Percentiles rank a stretch among this genome's conserved stretches.
phyloP scores from a whole-genome alignment of 2,888 invertebrate species.

The Lycocerus yunnanus region DNA sequence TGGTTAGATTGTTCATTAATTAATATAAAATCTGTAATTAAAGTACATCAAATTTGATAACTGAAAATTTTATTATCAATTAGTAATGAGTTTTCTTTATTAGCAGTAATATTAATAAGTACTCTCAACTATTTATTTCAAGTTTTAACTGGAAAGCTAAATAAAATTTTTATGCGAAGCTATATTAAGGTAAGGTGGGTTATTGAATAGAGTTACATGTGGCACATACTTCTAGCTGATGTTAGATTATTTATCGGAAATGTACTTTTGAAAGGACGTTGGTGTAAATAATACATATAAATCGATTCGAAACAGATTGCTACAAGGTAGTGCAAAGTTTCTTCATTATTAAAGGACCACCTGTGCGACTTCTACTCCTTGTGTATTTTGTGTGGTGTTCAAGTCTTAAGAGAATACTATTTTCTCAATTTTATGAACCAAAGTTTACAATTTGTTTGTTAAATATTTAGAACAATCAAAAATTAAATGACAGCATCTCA shows the following conservation, averaged over 20 bases:
- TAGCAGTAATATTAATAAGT: neutral
- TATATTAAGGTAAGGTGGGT: neutral
- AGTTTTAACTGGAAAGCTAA: neutral
- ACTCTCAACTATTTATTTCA: neutral
- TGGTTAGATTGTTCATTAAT: neutral
- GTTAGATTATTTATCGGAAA: slow-evolving; percentile 34
- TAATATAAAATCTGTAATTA: neutral
- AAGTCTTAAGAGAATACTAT: neutral
- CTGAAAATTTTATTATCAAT: neutral
- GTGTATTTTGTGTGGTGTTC: slow-evolving; percentile 4
- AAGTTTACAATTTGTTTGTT: neutral
- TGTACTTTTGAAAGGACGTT: slow-evolving; percentile 34
- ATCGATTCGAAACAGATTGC: slow-evolving; percentile 36
- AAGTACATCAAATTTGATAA: neutral
- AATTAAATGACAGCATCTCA: neutral
- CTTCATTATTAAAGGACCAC: slow-evolving; percentile 41
- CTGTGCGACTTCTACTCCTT: slow-evolving; percentile 36
- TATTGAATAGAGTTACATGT: slow-evolving; percentile 2
- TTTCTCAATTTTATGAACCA: neutral
- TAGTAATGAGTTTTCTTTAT: neutral
- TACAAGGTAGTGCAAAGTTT: slow-evolving; percentile 32
- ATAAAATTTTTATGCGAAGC: neutral
- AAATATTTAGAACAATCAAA: neutral
- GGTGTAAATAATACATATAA: slow-evolving; percentile 38
- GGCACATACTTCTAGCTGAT: neutral